These are phyloP conservation scores for Callopanchax toddi DNA, from an alignment of 2,113 vertebrate species.

Conservation along the genomic window DNA sequence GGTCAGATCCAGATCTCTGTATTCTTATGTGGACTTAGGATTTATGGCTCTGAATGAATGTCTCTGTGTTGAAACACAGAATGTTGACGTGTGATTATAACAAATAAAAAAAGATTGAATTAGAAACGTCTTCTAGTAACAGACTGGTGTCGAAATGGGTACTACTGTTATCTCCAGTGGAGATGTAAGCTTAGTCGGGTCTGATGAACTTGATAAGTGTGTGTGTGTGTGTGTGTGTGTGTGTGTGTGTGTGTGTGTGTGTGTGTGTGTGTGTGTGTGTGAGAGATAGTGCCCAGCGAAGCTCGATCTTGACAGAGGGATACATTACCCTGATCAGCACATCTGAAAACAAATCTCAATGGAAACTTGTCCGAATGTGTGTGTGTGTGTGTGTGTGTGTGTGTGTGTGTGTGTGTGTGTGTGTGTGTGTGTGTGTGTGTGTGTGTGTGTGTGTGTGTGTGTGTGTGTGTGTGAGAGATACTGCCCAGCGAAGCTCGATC, in stretches of 20 bases:
- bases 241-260: slow-evolving; percentile 23
- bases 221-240: slow-evolving; percentile 21
- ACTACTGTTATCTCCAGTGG: not conserved
- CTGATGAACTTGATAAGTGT: slow-evolving; percentile 28
- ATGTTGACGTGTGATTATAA: no score
- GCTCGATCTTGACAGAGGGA: no score
- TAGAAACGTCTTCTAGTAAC: not conserved
- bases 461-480: no score
- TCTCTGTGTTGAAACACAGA: not conserved
- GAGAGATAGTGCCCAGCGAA: no score
- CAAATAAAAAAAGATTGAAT: no score
- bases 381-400: slow-evolving; percentile 23
- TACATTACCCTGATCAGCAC: no score
- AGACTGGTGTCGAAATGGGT: slow-evolving; percentile 9
- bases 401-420: slow-evolving; percentile 9
- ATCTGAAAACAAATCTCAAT: slow-evolving; percentile 52
- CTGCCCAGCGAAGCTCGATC: no score
- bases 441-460: no score
- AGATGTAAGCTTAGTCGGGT: slow-evolving; percentile 26
- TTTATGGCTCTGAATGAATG: not conserved
- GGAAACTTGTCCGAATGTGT: slow-evolving; percentile 2
- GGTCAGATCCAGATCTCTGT: not conserved
- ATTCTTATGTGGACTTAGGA: not conserved
- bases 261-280: not conserved
- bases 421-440: not conserved